Percentiles rank a stretch among this genome's conserved stretches.
Conservation (phyloP, 2,797 vertebrate species). For the Amphiprion clarkii region DNA sequence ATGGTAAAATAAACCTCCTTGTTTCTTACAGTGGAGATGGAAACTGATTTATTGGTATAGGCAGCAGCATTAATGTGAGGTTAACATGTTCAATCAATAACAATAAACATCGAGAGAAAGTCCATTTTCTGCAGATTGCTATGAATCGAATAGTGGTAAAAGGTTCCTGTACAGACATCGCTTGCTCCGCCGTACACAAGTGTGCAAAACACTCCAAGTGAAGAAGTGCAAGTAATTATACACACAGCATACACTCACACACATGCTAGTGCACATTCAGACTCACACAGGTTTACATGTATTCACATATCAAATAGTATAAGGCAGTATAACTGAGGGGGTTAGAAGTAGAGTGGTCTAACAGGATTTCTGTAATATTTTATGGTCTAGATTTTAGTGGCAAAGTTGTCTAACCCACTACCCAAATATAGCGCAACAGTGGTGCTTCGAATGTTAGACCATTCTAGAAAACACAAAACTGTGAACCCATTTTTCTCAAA, state of each 20-base stretch:
- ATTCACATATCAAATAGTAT: conserved; percentile 59
- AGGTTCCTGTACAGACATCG: conserved; percentile 44
- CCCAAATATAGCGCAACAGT: no score
- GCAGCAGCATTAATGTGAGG: conserved; percentile 66
- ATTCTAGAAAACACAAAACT: no score
- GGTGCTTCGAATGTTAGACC: no score
- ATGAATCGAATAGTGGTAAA: conserved; percentile 64
- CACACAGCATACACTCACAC: conserved; percentile 36
- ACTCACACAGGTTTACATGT: conserved; percentile 56
- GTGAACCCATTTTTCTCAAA: no score
- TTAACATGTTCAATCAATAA: conserved; percentile 50
- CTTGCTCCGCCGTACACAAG: conserved; percentile 46
- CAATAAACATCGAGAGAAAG: conserved; percentile 41
- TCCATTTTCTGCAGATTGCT: conserved; percentile 41
- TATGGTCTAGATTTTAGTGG: no score
- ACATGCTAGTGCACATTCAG: conserved; percentile 25
- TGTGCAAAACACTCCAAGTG: conserved; percentile 65
- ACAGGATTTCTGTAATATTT: no score
- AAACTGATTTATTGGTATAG: conserved; percentile 76
- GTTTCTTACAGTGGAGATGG: conserved; percentile 35
- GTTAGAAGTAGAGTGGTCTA: no score
- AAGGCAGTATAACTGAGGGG: conserved; percentile 28
- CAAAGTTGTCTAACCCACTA: no score
- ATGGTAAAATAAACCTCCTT: conserved; percentile 45
- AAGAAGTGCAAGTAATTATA: conserved; percentile 49